A percentile compares a stretch with the other conserved stretches of the same genome.
Evolutionary conservation across 2,888 invertebrate genomes (phyloP).

Genomic region (Ophonus ardosiacus): DNA sequence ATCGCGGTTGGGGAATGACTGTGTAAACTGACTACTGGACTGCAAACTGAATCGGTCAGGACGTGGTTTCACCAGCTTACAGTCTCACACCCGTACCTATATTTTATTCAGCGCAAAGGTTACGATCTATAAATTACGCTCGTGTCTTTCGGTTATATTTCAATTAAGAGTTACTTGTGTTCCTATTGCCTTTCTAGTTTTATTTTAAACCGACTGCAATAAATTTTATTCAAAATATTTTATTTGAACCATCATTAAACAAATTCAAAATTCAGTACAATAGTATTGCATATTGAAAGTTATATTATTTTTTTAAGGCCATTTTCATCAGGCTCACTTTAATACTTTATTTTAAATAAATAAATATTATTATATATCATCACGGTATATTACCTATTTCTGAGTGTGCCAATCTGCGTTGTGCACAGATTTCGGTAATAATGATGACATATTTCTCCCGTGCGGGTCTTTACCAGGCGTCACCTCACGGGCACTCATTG

Average conservation of each 20-base stretch:
- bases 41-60: constrained; percentile 22
- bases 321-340: too few relatives aligned
- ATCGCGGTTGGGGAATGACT: constrained; percentile 18
- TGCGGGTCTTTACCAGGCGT: too few relatives aligned
- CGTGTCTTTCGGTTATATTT: neutral
- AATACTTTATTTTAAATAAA: too few relatives aligned
- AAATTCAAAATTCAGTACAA: neutral
- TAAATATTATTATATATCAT: too few relatives aligned
- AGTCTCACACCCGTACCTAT: constrained; percentile 24
- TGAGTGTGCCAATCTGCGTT: too few relatives aligned
- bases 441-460: too few relatives aligned
- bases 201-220: neutral
- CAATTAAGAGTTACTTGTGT: neutral
- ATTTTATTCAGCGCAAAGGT: constrained; percentile 27
- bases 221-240: neutral
- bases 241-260: neutral
- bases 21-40: constrained; percentile 3
- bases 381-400: too few relatives aligned
- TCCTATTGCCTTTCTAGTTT: neutral
- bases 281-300: too few relatives aligned
- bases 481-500: too few relatives aligned
- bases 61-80: neutral
- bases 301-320: too few relatives aligned
- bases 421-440: too few relatives aligned
- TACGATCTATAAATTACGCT: constrained; percentile 2